Evolutionary conservation across 2,888 invertebrate species (phyloP).

Genomic region (Blastobasis lacticolella): DNA sequence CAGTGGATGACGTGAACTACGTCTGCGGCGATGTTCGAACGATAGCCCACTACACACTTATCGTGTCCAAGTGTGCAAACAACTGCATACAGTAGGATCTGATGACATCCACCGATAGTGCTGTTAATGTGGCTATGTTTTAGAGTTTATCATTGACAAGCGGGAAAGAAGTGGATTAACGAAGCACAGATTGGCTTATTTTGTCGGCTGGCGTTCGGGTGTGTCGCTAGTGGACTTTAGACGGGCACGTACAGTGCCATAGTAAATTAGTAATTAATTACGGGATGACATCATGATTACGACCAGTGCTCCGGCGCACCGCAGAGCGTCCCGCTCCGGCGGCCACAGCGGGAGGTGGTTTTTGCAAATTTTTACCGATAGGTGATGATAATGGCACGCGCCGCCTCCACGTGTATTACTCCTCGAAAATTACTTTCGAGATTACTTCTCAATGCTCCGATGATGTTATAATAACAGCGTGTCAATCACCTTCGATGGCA

Average conservation of each 20-base stretch:
- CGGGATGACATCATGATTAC: conserved; percentile 35
- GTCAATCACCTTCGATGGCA: no score
- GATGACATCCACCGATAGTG: no score
- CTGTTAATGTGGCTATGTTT: no score
- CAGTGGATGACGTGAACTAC: no score
- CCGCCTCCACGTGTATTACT: conserved; percentile 2
- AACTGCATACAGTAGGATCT: background rate
- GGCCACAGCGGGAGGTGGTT: conserved; percentile 31
- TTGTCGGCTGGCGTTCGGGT: conserved; percentile 7
- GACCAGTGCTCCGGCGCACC: conserved; percentile 19
- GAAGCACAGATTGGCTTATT: no score
- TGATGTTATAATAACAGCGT: no score
- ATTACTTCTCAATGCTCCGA: no score
- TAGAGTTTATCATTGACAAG: no score
- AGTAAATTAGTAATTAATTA: conserved; percentile 23
- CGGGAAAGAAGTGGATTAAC: no score
- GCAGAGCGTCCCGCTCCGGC: conserved; percentile 25
- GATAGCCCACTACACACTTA: no score
- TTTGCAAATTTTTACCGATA: conserved; percentile 17
- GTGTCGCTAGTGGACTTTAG: conserved; percentile 20
- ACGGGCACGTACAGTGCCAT: conserved; percentile 35
- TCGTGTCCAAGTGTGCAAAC: conserved; percentile 8
- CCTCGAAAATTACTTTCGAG: no score
- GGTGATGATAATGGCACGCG: conserved; percentile 4
- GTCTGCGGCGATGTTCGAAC: no score